phyloP scores from a whole-genome alignment of 2,888 invertebrate genomes.

The Diaperis boleti region DNA sequence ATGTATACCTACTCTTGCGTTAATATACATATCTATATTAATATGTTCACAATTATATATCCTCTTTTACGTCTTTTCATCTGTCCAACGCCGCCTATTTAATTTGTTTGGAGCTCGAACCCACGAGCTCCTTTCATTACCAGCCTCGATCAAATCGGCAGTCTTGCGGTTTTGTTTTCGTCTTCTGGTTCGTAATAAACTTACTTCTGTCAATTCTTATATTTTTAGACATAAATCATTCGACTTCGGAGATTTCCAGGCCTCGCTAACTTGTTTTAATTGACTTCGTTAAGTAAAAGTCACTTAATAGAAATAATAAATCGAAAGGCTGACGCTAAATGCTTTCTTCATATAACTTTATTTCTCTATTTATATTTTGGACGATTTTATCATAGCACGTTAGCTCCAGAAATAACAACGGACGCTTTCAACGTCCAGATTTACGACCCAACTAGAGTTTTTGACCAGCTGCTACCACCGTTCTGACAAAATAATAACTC shows the following conservation, averaged over 20 bases:
- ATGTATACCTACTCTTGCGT: too few relatives aligned
- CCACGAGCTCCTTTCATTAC: slow-evolving; percentile 15
- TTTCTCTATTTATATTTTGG: slow-evolving; percentile 35
- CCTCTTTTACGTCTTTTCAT: neutral
- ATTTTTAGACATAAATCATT: slow-evolving; percentile 36
- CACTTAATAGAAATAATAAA: slow-evolving; percentile 40
- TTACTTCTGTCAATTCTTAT: slow-evolving; percentile 32
- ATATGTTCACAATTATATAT: too few relatives aligned
- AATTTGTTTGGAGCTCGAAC: slow-evolving; percentile 1
- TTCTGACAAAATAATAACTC: slow-evolving; percentile 10
- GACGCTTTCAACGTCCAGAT: slow-evolving; percentile 21
- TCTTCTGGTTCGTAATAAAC: slow-evolving; percentile 32
- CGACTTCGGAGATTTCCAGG: slow-evolving; percentile 12
- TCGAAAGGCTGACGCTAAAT: slow-evolving; percentile 34
- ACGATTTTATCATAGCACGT: slow-evolving; percentile 33
- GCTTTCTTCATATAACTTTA: slow-evolving; percentile 25
- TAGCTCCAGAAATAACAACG: slow-evolving; percentile 29
- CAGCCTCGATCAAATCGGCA: slow-evolving; percentile 14
- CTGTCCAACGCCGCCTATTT: neutral
- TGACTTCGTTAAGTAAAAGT: slow-evolving; percentile 35
- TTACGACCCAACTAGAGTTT: slow-evolving; percentile 15
- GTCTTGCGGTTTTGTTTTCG: slow-evolving; percentile 33
- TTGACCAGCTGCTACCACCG: slow-evolving; percentile 15
- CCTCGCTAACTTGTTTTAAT: slow-evolving; percentile 35
- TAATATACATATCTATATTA: too few relatives aligned